phyloP scores from a whole-genome alignment of 2,113 vertebrate genomes.

The Aptenodytes patagonicus region DNA sequence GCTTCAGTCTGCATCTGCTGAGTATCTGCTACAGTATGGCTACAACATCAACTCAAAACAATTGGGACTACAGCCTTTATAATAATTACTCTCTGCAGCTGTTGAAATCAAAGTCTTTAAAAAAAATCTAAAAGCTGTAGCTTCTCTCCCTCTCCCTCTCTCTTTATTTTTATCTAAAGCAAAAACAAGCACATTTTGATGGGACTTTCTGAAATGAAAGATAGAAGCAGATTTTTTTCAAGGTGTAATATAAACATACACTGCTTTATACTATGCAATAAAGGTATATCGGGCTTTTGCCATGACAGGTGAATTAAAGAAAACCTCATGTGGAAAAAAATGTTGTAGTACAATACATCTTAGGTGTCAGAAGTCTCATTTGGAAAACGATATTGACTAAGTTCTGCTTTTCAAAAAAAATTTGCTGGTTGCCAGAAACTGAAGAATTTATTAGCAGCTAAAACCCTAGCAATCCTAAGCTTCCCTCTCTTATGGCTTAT shows the following conservation, averaged over 20 bases:
- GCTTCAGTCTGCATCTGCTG: slow-evolving; percentile 62
- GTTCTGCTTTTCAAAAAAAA: not conserved
- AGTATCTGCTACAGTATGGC: slow-evolving; percentile 28
- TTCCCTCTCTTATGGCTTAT: not conserved
- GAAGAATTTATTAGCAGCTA: slow-evolving; percentile 18
- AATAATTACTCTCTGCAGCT: slow-evolving; percentile 62
- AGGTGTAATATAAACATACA: not conserved
- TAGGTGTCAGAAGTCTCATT: not conserved
- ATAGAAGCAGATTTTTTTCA: not conserved
- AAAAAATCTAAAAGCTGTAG: slow-evolving; percentile 12
- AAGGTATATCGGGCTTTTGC: not conserved
- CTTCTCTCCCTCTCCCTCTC: not conserved
- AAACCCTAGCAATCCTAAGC: not conserved
- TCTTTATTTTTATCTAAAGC: slow-evolving; percentile 8
- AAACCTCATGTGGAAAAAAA: not conserved
- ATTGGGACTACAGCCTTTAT: slow-evolving; percentile 52
- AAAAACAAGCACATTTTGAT: slow-evolving; percentile 11
- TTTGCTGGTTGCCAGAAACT: not conserved
- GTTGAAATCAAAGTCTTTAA: slow-evolving; percentile 47
- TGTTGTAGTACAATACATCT: not conserved
- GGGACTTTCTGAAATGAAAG: not conserved
- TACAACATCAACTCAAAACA: slow-evolving; percentile 58
- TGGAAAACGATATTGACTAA: not conserved
- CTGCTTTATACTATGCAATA: not conserved
- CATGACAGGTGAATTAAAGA: not conserved